Base-by-base conservation (phyloP, 1,140 invertebrate species). In the Drosophila paulistorum region DNA sequence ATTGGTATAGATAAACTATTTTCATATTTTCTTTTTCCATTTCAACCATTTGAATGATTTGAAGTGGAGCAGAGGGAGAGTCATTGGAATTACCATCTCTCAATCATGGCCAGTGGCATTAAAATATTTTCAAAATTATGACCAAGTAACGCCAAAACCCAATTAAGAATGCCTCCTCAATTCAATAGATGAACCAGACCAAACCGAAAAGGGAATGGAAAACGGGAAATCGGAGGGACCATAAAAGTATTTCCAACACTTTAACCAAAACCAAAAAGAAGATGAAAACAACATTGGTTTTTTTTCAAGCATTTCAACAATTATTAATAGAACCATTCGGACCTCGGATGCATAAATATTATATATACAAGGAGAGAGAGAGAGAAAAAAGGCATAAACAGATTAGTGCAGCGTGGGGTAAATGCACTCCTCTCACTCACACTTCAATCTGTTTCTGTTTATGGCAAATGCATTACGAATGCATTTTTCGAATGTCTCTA, bases 171-270 rank as follows among this genome's bases (percentile, higher is more conserved):
- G 42, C 62, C 23, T 59, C 57, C 7, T 58, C 26, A 30, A 58
- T 58, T 17, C 45, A 20, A 48, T 20, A 20, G 14, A 48, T 48
- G 14, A 48, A 17, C 14, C 45, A 51, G 45, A 48, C 14, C 45
- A 30, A 30, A 30, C 30, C 30, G 1, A 30, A 30, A 0, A 14
- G 17, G 45, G 35, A 11, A 51, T 4, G 7, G 14, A 51, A 23
- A 23, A 58, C 13, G 4, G 58, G 45, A 51, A 48, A 48, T 20
- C 39, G 45, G 42, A 39, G 60, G 59, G 39, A 42, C 42, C 69
- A 86, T 87, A 77, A 87, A 83, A 83, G 35, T 59, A 37, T 79
- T 89, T 87, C 77, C 78, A 87, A 87, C 83, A 87, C 83, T 86
- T 86, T 77, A 77, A 51, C 33, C 5, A 23, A 45, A 54, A 54